Evolutionary conservation across 1,140 invertebrate species (phyloP).

Genomic region (Cotesia typhae): DNA sequence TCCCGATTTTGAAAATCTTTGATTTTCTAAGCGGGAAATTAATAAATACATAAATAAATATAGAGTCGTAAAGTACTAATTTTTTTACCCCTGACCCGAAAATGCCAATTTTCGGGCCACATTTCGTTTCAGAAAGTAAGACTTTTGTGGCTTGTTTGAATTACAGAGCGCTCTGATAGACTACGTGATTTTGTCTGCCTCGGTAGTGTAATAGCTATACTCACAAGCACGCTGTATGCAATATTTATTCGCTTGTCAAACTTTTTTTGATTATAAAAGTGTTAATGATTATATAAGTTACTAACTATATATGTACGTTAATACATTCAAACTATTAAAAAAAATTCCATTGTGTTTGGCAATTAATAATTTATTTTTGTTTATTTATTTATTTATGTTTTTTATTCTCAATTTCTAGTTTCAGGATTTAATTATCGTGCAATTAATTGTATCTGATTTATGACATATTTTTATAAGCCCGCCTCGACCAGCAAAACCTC

Average conservation of each 20-base stretch:
- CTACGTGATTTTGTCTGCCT: background rate
- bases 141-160: background rate
- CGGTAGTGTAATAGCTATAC: background rate
- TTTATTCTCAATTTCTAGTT: conserved; percentile 3
- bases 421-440: background rate
- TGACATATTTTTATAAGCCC: background rate
- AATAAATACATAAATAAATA: no score
- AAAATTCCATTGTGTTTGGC: background rate
- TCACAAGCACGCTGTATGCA: background rate
- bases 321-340: background rate
- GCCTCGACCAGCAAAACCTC: background rate
- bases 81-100: background rate
- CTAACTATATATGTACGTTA: background rate
- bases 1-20: no score
- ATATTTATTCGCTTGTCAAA: no score
- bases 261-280: no score
- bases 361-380: conserved; percentile 1
- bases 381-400: conserved; percentile 3
- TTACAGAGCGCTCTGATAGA: background rate
- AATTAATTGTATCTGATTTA: background rate
- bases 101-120: background rate
- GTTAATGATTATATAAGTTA: background rate
- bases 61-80: no score
- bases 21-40: no score
- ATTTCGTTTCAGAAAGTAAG: background rate